Evolutionary conservation across 2,888 invertebrate species (phyloP), one percentile per base, ranked within the genome.

Genomic region (Tetramorium bicarinatum): DNA sequence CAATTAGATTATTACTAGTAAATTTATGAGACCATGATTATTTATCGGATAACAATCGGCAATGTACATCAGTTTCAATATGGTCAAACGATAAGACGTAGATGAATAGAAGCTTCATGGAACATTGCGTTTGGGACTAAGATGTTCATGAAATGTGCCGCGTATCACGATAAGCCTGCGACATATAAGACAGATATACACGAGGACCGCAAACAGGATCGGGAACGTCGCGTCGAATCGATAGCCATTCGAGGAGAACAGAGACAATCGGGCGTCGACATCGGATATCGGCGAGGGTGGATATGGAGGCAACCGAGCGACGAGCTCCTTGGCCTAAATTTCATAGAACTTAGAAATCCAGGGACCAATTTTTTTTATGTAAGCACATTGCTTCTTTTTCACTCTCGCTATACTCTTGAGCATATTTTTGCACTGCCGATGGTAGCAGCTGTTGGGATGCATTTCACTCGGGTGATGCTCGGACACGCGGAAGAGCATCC

Each of bases 141-240:
- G 71, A 79, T 21, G 72, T 79, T 71, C 72, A 21, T 59, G 79
- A 71, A 71, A 59, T 59, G 56, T 21, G 7, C n/a, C 29, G 15
- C n/a, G 44, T 72, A 18, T 79, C 79, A 21, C 59, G 72, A 79
- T 79, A 72, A 71, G 47, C 56, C 18, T 11, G 59, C 79, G 72
- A 72, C 34, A 34, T 47, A 29, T 61, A 82, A 76, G 79, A 76
- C 84, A 75, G 87, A 85, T 75, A 82, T 62, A 49, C 34, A 71
- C 71, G 71, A 71, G 72, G 6, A 67, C 52, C 41, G 47, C 62
- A 84, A 82, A 61, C 74, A 41, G 74, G 62, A 64, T 62, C 56
- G 56, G 82, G 66, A 82, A 84, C 47, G 66, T 64, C 79, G 84
- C 47, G 66, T 64, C 79, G 84, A 90, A 88, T 90, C 89, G 87